phyloP scores from a whole-genome alignment of 35 echinoderm and acorn worm genomes.

The Ptychodera flava region DNA sequence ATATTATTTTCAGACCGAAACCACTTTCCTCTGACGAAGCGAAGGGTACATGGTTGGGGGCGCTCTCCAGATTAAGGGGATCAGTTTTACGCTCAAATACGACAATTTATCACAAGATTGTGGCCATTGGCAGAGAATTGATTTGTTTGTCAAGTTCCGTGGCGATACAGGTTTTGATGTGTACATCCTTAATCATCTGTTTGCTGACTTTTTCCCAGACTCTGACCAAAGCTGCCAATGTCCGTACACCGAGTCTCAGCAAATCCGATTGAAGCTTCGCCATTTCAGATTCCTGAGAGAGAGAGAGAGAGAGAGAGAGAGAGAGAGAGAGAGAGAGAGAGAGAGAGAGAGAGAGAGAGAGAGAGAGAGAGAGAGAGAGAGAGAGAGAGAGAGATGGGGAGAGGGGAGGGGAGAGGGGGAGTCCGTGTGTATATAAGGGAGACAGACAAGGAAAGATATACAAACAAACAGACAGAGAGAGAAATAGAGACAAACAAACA shows the following conservation, averaged over 20 bases:
- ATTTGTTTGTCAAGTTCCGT: neutral
- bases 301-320: neutral
- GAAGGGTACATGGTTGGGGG: no score
- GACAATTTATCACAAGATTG: no score
- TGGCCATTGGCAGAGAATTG: slow-evolving; percentile 12
- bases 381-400: neutral
- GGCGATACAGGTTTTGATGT: neutral
- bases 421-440: neutral
- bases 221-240: neutral
- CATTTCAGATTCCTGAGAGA: neutral
- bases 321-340: neutral
- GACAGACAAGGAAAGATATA: neutral
- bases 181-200: neutral
- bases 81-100: no score
- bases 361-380: neutral
- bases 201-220: neutral
- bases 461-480: neutral
- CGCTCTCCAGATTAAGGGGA: no score
- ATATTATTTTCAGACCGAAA: no score
- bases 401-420: neutral
- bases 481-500: neutral
- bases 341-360: neutral
- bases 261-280: no score
- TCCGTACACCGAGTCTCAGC: neutral
- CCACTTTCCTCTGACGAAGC: no score